phyloP scores from a whole-genome alignment of 2,888 invertebrate genomes.

The Cheilosia pagana region DNA sequence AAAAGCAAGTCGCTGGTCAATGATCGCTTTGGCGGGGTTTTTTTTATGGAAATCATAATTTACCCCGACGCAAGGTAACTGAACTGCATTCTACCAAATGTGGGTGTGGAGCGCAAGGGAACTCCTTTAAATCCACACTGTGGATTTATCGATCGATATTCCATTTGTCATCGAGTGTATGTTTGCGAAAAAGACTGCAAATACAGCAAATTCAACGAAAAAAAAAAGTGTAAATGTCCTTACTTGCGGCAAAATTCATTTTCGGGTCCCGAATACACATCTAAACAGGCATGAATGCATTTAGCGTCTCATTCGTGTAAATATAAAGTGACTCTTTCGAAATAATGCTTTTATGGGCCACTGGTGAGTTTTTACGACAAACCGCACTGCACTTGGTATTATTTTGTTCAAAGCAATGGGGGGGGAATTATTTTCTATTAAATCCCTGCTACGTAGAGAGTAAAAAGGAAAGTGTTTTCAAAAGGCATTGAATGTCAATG shows the following conservation, averaged over 20 bases:
- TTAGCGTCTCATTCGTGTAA: background rate
- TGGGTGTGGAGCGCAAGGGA: background rate
- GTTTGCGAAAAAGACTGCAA: background rate
- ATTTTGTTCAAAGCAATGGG: background rate
- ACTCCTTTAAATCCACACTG: background rate
- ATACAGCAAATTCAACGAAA: background rate
- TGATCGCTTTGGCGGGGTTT: background rate
- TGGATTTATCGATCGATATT: conserved; percentile 9
- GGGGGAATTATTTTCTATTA: background rate
- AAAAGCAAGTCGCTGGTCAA: conserved; percentile 5
- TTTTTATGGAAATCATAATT: background rate
- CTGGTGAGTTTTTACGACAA: background rate
- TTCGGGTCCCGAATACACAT: background rate
- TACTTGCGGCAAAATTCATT: background rate
- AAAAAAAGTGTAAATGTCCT: background rate
- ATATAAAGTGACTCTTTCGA: no score
- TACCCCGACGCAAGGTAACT: background rate
- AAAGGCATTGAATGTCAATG: conserved; percentile 1
- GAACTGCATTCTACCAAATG: background rate
- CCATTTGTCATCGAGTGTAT: background rate
- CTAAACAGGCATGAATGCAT: background rate
- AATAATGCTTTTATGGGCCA: background rate
- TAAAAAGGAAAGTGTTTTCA: background rate
- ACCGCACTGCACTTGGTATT: background rate
- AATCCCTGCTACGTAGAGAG: background rate